phyloP scores from a whole-genome alignment of 2,888 invertebrate genomes.

The Spisula subtruncata region DNA sequence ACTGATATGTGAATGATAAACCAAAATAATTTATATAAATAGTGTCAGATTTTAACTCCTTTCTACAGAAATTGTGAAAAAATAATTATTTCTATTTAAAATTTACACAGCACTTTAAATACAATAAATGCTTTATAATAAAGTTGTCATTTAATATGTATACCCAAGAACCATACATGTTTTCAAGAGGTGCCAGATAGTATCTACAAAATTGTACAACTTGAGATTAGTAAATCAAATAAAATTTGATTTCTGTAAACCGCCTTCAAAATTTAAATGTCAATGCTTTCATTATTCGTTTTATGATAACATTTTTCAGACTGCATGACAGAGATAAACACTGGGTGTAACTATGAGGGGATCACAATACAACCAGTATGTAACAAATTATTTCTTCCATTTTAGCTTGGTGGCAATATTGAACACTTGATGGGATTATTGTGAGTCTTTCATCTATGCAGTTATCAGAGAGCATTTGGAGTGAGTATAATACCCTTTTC shows the following conservation, averaged over 20 bases:
- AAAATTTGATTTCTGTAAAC: conserved; percentile 3
- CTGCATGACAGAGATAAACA: background rate
- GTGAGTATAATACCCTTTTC: background rate
- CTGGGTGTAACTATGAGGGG: background rate
- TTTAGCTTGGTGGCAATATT: background rate
- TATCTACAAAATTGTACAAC: conserved; percentile 11
- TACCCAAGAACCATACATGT: background rate
- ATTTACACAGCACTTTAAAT: too few species aligned
- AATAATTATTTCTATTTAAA: too few species aligned
- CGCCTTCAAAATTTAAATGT: background rate
- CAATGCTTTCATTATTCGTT: conserved; percentile 12
- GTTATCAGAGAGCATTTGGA: background rate
- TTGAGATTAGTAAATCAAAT: background rate
- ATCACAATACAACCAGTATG: background rate
- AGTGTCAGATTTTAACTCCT: too few species aligned
- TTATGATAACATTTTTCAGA: background rate
- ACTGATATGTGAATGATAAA: too few species aligned
- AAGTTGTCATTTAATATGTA: background rate
- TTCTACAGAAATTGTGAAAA: too few species aligned
- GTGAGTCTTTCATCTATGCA: background rate
- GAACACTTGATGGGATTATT: background rate
- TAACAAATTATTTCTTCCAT: conserved; percentile 1
- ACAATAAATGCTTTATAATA: too few species aligned
- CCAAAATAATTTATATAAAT: too few species aligned
- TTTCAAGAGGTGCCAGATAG: background rate